Evolutionary conservation across 2,888 invertebrate species (phyloP).

Genomic region (Deilephila porcellus): DNA sequence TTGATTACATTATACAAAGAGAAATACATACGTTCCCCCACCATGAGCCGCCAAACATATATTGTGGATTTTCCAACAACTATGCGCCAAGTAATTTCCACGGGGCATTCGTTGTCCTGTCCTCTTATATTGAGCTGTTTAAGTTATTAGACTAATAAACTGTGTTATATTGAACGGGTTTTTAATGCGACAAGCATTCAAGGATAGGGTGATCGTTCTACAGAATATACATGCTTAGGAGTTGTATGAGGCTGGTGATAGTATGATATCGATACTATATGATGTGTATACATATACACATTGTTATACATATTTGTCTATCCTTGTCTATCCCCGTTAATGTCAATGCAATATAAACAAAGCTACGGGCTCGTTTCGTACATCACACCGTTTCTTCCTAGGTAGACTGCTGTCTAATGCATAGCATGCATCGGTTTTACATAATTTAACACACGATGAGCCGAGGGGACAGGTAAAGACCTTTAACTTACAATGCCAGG

Average conservation of each 20-base stretch:
- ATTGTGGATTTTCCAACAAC: background rate
- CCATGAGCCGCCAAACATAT: background rate
- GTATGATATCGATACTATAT: too few relatives aligned
- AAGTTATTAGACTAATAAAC: too few relatives aligned
- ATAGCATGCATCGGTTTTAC: constrained; percentile 26
- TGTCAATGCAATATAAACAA: background rate
- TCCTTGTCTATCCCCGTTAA: background rate
- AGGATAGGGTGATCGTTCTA: too few relatives aligned
- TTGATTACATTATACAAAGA: constrained; percentile 64
- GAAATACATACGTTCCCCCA: constrained; percentile 44
- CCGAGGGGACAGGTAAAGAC: constrained; percentile 37
- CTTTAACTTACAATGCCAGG: constrained; percentile 40
- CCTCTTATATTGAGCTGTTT: too few relatives aligned
- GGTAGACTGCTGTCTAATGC: constrained; percentile 21
- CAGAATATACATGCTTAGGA: too few relatives aligned
- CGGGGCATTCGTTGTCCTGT: too few relatives aligned
- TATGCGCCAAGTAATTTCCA: background rate
- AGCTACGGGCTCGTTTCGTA: constrained; percentile 17
- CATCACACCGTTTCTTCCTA: constrained; percentile 9
- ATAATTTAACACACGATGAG: constrained; percentile 27
- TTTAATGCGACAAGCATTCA: too few relatives aligned
- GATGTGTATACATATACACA: too few relatives aligned
- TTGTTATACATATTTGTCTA: too few relatives aligned
- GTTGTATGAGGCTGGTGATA: too few relatives aligned
- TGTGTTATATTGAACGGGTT: too few relatives aligned